These are phyloP conservation scores for Pitangus sulphuratus DNA, from an alignment of 2,797 vertebrate species.

Conservation along the genomic window DNA sequence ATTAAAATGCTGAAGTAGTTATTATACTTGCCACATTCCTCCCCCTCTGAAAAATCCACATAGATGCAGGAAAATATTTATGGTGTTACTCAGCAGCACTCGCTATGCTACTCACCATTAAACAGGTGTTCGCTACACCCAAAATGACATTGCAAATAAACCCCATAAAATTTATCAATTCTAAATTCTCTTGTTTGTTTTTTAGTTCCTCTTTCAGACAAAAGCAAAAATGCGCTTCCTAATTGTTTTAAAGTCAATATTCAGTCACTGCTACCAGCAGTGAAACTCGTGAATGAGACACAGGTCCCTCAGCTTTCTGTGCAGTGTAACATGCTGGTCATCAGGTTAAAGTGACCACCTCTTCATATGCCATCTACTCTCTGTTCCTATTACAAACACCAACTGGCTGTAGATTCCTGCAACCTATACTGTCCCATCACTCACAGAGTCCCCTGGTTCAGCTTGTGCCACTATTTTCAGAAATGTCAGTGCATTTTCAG, in stretches of 20 bases:
- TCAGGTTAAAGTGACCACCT: not conserved
- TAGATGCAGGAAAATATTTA: not conserved
- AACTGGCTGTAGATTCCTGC: not conserved
- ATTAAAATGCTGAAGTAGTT: not conserved
- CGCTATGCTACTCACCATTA: not conserved
- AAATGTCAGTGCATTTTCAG: not conserved
- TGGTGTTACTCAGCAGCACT: not conserved
- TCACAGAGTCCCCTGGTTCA: not conserved
- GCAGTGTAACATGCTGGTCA: not conserved
- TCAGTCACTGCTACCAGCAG: not conserved
- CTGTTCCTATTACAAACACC: not conserved
- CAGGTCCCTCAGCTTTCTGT: not conserved
- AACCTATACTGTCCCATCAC: not conserved
- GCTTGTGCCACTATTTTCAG: not conserved
- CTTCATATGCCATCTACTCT: not conserved
- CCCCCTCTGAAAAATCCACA: not conserved
- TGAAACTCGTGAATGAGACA: not conserved
- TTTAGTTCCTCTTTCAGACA: not conserved
- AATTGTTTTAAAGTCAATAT: not conserved
- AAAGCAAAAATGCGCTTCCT: not conserved
- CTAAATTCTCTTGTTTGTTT: not conserved
- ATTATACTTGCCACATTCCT: not conserved
- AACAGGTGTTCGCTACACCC: not conserved
- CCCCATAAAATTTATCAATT: not conserved
- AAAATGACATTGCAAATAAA: not conserved